Evolutionary conservation across 2,113 vertebrate genomes (phyloP).

Genomic region (Myotis yumanensis): DNA sequence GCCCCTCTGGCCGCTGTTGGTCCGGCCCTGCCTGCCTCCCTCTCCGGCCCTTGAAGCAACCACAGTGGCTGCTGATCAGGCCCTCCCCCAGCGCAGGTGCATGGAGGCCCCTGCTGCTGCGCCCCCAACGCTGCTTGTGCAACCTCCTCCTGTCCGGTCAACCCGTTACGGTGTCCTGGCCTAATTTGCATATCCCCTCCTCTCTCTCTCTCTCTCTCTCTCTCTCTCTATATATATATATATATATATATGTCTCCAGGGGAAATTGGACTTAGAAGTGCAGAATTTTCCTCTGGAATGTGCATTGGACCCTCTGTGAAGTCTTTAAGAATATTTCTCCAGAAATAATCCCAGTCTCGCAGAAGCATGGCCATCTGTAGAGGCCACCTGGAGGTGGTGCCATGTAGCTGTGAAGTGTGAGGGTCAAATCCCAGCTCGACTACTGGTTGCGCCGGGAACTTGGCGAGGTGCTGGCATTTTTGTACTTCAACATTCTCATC

Average conservation of each 20-base stretch:
- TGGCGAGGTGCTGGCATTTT: background rate
- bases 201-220: too few species aligned
- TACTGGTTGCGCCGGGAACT: background rate
- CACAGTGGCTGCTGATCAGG: too few species aligned
- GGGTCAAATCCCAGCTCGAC: background rate
- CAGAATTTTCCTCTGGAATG: background rate
- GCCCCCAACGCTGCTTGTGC: too few species aligned
- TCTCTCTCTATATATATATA: too few species aligned
- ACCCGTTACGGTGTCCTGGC: too few species aligned
- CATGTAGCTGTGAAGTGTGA: fast-evolving
- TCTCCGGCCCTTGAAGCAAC: too few species aligned
- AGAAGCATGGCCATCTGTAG: background rate
- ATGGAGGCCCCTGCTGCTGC: too few species aligned
- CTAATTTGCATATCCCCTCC: too few species aligned
- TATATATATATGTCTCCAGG: background rate
- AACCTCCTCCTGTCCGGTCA: too few species aligned
- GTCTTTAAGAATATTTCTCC: background rate
- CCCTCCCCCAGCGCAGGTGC: too few species aligned
- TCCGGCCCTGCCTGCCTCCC: too few species aligned
- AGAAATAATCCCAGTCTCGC: background rate
- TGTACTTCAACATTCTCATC: background rate
- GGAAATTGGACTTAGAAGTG: background rate
- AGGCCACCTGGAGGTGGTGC: background rate
- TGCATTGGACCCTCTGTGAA: background rate
- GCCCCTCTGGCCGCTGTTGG: too few species aligned